Percentiles rank a stretch among this genome's conserved stretches.
These are phyloP conservation scores for Stegostoma tigrinum DNA, from an alignment of 2,113 vertebrate genomes.

Conservation along the genomic window DNA sequence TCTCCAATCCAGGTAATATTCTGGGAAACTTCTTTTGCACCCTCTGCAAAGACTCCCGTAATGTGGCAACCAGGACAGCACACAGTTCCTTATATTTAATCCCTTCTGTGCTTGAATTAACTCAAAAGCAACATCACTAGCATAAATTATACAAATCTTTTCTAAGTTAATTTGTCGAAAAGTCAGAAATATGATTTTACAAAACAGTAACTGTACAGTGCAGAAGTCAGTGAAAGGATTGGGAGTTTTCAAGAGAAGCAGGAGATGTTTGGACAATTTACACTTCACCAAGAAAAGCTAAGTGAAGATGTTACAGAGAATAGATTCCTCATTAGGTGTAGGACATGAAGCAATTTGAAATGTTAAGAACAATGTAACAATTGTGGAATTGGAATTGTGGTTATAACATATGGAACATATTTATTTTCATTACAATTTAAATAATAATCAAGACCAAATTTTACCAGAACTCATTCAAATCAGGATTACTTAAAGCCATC, in stretches of 20 bases:
- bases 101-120: not conserved
- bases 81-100: not conserved
- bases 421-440: not conserved
- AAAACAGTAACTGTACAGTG: not conserved
- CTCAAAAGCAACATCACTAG: not conserved
- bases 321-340: not conserved
- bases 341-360: not conserved
- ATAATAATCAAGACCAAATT: not conserved
- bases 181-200: not conserved
- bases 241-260: not conserved
- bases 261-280: not conserved
- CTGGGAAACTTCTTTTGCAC: too few relatives aligned
- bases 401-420: not conserved
- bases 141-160: not conserved
- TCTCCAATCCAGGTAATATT: too few relatives aligned
- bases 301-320: not conserved
- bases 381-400: not conserved
- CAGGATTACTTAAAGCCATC: not conserved
- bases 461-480: not conserved
- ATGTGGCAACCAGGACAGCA: too few relatives aligned
- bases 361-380: not conserved
- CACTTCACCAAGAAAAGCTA: not conserved
- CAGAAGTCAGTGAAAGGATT: not conserved
- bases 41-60: too few relatives aligned
- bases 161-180: not conserved